Evolutionary conservation across 2,797 vertebrate species (phyloP), one percentile per base, ranked within the genome.

Genomic region (Hemitrygon akajei): DNA sequence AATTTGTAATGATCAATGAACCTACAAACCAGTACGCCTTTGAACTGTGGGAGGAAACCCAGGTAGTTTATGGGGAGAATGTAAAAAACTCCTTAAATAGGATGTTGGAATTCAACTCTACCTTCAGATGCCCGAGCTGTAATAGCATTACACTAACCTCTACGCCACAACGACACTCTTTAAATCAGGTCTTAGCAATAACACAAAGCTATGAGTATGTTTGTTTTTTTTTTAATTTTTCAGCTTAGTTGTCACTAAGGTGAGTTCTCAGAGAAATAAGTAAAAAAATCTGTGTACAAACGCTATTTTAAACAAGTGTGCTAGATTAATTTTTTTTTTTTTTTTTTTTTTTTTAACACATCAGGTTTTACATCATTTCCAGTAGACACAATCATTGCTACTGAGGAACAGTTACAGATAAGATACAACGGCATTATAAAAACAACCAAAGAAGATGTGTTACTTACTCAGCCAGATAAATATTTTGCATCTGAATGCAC

Each of bases 231-330:
- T 66, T 66, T 89, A 89, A 66, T 66, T 89, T 89, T 89, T 89
- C 86, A 37, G 63, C 86, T 69, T n/a, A 86, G 82, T 86, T 89
- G 58, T 69, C 86, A 89, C 86, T 66, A 69, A 69, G 60, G 86
- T 69, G 86, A 89, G 60, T 66, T 69, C 34, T 66, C 60, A 69
- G 86, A 89, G 69, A 69, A 47, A 47, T 66, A 16, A 69, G 60
- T 89, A 66, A 16, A 89, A 89, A 89, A 89, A 89, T 47, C 47
- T 89, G 60, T 69, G 60, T 69, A 89, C 60, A 89, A 89, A 37
- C 14, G 34, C 86, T 89, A 69, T 37, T 34, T 47, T 47, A 47
- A 47, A 47, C 47, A 89, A 69, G 60, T 63, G 63, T 37, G 0
- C 4, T 34, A 37, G 56, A n/a, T 30, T 86, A 22, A 82, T 1